phyloP scores from a whole-genome alignment of 2,113 vertebrate genomes.

The Channa maculata region DNA sequence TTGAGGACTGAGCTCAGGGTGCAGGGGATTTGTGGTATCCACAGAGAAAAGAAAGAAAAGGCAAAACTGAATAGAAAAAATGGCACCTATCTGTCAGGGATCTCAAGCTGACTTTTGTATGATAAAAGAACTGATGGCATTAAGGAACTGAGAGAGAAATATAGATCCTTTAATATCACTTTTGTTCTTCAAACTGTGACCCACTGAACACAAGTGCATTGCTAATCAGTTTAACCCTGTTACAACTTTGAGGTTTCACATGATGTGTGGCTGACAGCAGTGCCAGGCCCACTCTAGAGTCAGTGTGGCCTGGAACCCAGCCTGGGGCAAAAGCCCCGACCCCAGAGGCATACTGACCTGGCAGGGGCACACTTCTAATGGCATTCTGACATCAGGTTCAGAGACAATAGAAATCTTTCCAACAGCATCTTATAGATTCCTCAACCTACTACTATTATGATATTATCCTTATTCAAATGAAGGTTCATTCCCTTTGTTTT shows the following conservation, averaged over 20 bases:
- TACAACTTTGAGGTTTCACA: constrained; percentile 77
- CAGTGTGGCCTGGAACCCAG: constrained; percentile 71
- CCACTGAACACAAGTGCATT: constrained; percentile 81
- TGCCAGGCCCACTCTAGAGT: constrained; percentile 78
- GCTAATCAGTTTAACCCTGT: constrained; percentile 86
- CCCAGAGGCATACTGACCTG: constrained; percentile 80
- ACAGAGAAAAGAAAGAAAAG: constrained; percentile 75
- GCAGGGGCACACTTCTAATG: constrained; percentile 79
- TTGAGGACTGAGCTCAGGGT: constrained; percentile 73
- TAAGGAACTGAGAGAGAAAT: constrained; percentile 75
- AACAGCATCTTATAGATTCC: constrained; percentile 79
- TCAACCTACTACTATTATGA: constrained; percentile 79
- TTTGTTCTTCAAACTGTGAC: constrained; percentile 84
- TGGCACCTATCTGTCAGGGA: constrained; percentile 75
- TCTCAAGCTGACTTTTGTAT: constrained; percentile 74
- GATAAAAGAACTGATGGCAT: constrained; percentile 68
- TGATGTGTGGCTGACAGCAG: constrained; percentile 82
- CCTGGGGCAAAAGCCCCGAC: constrained; percentile 83
- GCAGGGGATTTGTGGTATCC: constrained; percentile 77
- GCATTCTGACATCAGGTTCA: constrained; percentile 80
- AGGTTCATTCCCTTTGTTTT: constrained; percentile 80
- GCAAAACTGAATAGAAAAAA: constrained; percentile 69
- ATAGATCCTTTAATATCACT: constrained; percentile 82
- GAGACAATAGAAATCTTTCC: constrained; percentile 78
- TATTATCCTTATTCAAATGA: constrained; percentile 85